Evolutionary conservation across 1,140 invertebrate species (phyloP), one percentile per base, ranked within the genome.

Genomic region (Gryon sp.): DNA sequence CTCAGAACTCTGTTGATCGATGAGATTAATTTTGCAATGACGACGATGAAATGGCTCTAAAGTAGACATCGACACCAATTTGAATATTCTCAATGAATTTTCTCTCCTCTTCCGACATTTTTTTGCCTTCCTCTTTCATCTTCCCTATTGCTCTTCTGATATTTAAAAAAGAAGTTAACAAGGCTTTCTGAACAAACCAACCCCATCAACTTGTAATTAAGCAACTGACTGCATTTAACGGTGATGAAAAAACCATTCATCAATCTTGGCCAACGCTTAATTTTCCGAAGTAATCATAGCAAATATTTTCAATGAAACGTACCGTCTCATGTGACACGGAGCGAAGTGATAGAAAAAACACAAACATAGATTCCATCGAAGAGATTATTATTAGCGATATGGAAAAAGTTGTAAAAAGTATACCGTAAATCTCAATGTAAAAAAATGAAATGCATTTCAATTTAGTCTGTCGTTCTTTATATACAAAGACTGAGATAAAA

Each of bases 51-150:
- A 68, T 68, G 63, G 63, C 65, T 32, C 43, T 50, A 69, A 69
- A 69, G 34, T 59, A 59, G 43, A 59, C 65, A 50, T 57, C 65
- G 65, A 69, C 53, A 69, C 65, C 63, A 40, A 57, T 57, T 41
- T 52, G 19, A 57, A 36, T 53, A 41, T 55, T 55, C 9, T 12
- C 24, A 18, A 19, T 19, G 18, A 5, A 59, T 24, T 60, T 11
- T 11, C 32, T 14, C 11, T 3, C 32, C 7, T 20, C 19, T 14
- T 22, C n/a, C 22, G 22, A 8, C 22, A 7, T n/a, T 28, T 28
- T 28, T 28, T 28, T 28, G 26, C 32, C 12, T 5, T 12, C 9
- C 14, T 36, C 14, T 14, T 2, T 36, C 14, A 2, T 4, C 32
- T 11, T 5, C 6, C 11, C 14, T 9, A 36, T 36, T 12, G n/a